A percentile compares a stretch with the other conserved stretches of the same genome.
These are phyloP conservation scores for Misgurnus anguillicaudatus DNA, from an alignment of 2,113 vertebrate species.

Conservation along the genomic window DNA sequence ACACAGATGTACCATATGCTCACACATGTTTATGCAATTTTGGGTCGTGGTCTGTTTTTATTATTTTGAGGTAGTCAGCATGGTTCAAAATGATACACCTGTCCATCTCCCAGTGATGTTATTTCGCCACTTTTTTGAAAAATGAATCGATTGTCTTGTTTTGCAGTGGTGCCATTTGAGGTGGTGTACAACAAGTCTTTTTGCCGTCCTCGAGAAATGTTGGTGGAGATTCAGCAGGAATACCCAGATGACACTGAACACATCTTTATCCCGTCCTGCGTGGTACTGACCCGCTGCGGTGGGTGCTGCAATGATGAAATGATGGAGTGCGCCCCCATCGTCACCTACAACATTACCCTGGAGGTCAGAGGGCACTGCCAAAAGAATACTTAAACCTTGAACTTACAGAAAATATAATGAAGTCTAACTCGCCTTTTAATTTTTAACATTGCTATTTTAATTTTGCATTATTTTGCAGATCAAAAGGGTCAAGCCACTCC, in stretches of 20 bases:
- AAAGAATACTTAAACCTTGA: not conserved
- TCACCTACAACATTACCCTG: constrained; percentile 90
- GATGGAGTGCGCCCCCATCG: constrained; percentile 87
- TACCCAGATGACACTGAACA: constrained; percentile 95
- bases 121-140: too few species aligned
- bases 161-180: constrained; percentile 88
- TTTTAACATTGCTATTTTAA: not conserved
- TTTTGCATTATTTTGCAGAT: constrained; percentile 75
- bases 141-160: not conserved
- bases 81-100: too few species aligned
- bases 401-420: too few species aligned
- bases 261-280: constrained; percentile 96
- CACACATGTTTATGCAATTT: too few species aligned
- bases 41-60: too few species aligned
- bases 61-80: too few species aligned
- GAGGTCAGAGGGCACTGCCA: constrained; percentile 76
- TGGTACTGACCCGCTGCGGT: constrained; percentile 89
- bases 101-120: too few species aligned
- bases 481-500: constrained; percentile 88
- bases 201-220: constrained; percentile 89
- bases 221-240: constrained; percentile 97
- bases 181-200: constrained; percentile 91
- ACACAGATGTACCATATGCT: too few species aligned
- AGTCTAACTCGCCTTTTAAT: too few species aligned
- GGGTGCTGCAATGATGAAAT: constrained; percentile 95